Evolutionary conservation across 2,797 vertebrate genomes (phyloP), one percentile per base, ranked within the genome.

Genomic region (Rhabdophis nuchalis): DNA sequence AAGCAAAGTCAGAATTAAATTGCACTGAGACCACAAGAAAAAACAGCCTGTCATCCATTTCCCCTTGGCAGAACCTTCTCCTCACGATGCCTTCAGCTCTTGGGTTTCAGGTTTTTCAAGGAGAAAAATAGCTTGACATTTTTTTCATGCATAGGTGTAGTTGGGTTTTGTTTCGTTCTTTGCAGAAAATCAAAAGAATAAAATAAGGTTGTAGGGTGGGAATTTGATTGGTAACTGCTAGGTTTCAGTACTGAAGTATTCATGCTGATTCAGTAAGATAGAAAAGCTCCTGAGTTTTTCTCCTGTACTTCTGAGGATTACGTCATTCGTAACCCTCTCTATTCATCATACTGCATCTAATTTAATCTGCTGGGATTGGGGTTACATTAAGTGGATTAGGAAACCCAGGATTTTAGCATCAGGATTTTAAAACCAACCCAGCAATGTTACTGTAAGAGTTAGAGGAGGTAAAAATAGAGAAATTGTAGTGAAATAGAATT

Each of bases 291-390:
- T 64, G 60, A 92, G 58, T 91, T 93, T 91, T 90, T 68, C 0
- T 68, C 0, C 91, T 90, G 86, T 0, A 0, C 96, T 96, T 94
- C 94, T 46, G 57, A 0, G 56, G 96, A 96, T 96, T 96, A 95
- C 68, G 54, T 93, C 91, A 94, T 86, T 82, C 9, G 0, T 82
- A 82, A 82, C 72, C 72, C 20, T 89, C 92, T 93, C 93, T 88
- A 93, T 94, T 94, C 95, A 95, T 96, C 96, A 97, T 97, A 97
- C 96, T 95, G 96, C 96, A 95, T 97, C 94, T 95, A 96, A 96
- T 97, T 97, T 96, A 95, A 97, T 97, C 96, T 95, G 95, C 94
- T 96, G 95, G 95, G 95, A 92, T 95, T 95, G 95, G 96, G 94
- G 72, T 46, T 82, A 82, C 41, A 46, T 96, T 97, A 97, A 97